Evolutionary conservation across 2,888 invertebrate genomes (phyloP), one percentile per base, ranked within the genome.

Genomic region (Lymantria monacha): DNA sequence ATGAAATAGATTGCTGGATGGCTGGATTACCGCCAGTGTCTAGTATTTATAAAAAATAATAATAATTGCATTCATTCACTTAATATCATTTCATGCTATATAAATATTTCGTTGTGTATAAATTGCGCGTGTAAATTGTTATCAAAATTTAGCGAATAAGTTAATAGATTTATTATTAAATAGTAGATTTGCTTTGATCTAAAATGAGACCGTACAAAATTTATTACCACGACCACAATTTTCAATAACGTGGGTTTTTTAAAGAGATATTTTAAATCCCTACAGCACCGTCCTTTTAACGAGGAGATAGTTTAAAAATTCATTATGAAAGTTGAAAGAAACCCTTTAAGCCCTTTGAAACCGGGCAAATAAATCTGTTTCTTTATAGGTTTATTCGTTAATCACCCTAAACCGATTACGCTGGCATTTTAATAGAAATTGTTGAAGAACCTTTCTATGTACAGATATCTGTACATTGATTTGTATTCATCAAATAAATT

Each of bases 341-440:
- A 69, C 63, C 62, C 63, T 66, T 68, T 72, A 60, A 66, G 61
- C 62, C 61, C 63, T 75, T 74, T 68, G 70, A 69, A 59, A 48
- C 66, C 61, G 55, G 56, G 58, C 65, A 68, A 61, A 73, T 74
- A 72, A 80, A 76, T 77, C 76, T 70, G 68, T 73, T 74, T 73
- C 74, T 71, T 72, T 75, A 73, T 70, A 69, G 72, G 63, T 71
- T 74, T 72, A 72, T 71, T 70, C 72, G 71, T 76, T 81, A 78
- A 77, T 79, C 79, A 74, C 66, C 68, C 61, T 66, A 70, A 75
- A 71, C 66, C 68, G 72, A 74, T 79, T 74, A 70, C 63, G 63
- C 58, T 61, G 62, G 66, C 66, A 69, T 70, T 72, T 67, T 69
- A 75, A 72, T 68, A 67, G 70, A 67, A 55, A 56, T 61, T 57